A percentile compares a stretch with the other conserved stretches of the same genome.
Evolutionary conservation across 2,888 invertebrate species (phyloP).

Genomic region (Fragum sueziense): DNA sequence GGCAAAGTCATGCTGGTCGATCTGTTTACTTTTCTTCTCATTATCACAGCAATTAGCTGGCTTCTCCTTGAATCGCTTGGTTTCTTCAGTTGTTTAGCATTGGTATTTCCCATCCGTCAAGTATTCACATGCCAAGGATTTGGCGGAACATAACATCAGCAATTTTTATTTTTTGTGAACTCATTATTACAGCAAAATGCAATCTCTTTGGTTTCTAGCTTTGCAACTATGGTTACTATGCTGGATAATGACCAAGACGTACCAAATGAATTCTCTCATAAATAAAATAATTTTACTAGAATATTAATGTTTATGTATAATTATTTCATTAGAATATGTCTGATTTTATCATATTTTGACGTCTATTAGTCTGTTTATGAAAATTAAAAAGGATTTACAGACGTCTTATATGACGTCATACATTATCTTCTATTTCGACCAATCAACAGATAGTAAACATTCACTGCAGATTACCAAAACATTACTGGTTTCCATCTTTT

Average conservation of each 20-base stretch:
- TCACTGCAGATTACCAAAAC: background rate
- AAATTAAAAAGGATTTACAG: background rate
- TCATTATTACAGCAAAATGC: background rate
- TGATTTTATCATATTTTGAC: too few species aligned
- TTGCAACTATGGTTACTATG: slow-evolving; percentile 9
- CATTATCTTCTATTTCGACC: background rate
- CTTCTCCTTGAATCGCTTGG: background rate
- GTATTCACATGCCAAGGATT: background rate
- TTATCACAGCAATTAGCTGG: background rate
- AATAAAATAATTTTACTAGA: too few species aligned
- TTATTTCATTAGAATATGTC: too few species aligned
- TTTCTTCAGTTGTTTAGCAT: background rate
- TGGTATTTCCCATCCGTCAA: slow-evolving; percentile 10
- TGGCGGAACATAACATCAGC: background rate
- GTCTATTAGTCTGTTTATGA: too few species aligned
- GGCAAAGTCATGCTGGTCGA: background rate
- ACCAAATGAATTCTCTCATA: background rate
- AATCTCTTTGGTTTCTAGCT: background rate
- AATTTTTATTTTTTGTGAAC: background rate
- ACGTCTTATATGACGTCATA: slow-evolving; percentile 7
- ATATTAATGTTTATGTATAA: too few species aligned
- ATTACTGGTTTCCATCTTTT: background rate
- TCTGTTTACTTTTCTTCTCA: background rate
- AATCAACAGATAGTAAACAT: background rate
- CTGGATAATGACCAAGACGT: background rate